Evolutionary conservation across 92 coral and sea anemone genomes (phyloP).

Genomic region (Zoanthus sansibaricus): DNA sequence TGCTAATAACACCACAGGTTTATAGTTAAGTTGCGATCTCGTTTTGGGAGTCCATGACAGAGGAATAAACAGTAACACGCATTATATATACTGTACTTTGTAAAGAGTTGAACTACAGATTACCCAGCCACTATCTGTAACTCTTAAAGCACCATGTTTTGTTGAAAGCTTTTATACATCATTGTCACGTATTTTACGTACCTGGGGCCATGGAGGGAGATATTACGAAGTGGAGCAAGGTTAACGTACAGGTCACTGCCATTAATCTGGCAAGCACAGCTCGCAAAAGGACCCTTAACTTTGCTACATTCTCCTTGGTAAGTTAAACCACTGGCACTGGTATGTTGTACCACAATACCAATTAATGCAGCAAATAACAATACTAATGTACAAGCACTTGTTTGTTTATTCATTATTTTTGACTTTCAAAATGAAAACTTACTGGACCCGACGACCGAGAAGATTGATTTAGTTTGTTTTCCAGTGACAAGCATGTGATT

Average conservation of each 20-base stretch:
- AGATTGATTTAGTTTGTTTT: too few relatives aligned
- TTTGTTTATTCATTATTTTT: too few relatives aligned
- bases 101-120: background rate
- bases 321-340: constrained; percentile 8
- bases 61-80: too few relatives aligned
- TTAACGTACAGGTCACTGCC: constrained; percentile 51
- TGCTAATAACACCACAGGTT: too few relatives aligned
- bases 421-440: too few relatives aligned
- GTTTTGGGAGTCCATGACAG: too few relatives aligned
- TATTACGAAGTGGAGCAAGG: constrained; percentile 56
- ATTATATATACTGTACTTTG: too few relatives aligned
- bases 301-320: constrained; percentile 4
- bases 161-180: background rate
- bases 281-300: constrained; percentile 20
- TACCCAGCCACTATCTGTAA: background rate
- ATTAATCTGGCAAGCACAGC: constrained; percentile 69
- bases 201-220: constrained; percentile 67
- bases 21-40: too few relatives aligned
- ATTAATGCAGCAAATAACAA: background rate
- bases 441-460: too few relatives aligned
- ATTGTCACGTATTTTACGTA: constrained; percentile 10
- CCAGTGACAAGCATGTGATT: too few relatives aligned
- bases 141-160: background rate
- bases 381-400: background rate
- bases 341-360: background rate